Percentiles rank a stretch among this genome's conserved stretches.
Conservation (phyloP, 1,140 invertebrate species). For the Drosophila ironensis region DNA sequence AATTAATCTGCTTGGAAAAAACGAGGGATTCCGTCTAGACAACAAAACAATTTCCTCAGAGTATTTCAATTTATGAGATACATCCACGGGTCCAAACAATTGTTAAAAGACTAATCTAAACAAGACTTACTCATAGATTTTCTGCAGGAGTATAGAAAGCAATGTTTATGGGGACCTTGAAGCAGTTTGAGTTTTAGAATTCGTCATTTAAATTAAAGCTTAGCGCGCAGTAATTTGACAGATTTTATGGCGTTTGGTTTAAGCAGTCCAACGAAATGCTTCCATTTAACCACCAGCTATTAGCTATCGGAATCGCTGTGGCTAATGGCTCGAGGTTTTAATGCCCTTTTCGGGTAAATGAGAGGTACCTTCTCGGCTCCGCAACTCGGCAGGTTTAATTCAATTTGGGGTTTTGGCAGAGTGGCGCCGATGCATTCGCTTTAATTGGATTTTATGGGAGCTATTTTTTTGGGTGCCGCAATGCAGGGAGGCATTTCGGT, state of each 20-base stretch:
- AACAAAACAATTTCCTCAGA: background rate
- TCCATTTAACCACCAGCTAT: background rate
- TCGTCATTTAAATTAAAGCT: too few relatives aligned
- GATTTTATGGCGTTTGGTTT: too few relatives aligned
- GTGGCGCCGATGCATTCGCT: background rate
- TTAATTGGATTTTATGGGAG: slow-evolving; percentile 20
- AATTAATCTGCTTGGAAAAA: slow-evolving; percentile 13
- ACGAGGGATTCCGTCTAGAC: slow-evolving; percentile 3
- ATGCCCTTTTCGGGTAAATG: background rate
- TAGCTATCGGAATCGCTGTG: too few relatives aligned
- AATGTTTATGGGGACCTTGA: too few relatives aligned
- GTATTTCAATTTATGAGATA: background rate
- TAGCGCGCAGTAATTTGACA: too few relatives aligned
- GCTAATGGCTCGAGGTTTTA: slow-evolving; percentile 23
- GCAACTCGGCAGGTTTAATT: slow-evolving; percentile 21
- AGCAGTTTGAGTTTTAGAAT: too few relatives aligned
- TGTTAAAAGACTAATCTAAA: background rate
- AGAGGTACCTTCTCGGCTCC: background rate
- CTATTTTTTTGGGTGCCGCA: slow-evolving; percentile 7
- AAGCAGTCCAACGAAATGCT: too few relatives aligned
- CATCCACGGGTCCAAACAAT: background rate
- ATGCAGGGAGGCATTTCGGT: slow-evolving; percentile 29
- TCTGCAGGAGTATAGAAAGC: too few relatives aligned
- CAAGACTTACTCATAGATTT: too few relatives aligned
- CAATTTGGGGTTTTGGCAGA: slow-evolving; percentile 11